Percentiles rank a stretch among this genome's conserved stretches.
Evolutionary conservation across 2,888 invertebrate species (phyloP).

Genomic region (Cerastis leucographa): DNA sequence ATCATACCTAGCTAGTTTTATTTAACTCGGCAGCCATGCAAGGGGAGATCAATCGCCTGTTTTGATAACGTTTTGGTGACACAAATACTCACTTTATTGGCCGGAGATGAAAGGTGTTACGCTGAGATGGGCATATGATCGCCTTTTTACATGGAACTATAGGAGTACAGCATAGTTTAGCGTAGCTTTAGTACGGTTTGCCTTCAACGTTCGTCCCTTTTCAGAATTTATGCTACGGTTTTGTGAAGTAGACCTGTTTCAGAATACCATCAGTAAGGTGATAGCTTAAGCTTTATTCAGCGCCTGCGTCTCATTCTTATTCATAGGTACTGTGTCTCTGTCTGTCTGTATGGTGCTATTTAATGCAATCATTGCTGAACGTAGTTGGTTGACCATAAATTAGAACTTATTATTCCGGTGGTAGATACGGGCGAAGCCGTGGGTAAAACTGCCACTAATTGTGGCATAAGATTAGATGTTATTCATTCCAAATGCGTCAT

Average conservation of each 20-base stretch:
- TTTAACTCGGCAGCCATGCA: neutral
- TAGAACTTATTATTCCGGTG: too few relatives aligned
- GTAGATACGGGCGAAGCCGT: too few relatives aligned
- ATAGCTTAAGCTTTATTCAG: too few relatives aligned
- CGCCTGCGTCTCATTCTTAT: neutral
- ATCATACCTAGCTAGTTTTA: neutral
- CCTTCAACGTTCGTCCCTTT: neutral
- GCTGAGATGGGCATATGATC: neutral
- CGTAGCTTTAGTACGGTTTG: neutral
- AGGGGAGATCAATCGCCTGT: slow-evolving; percentile 3
- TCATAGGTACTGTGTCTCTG: too few relatives aligned
- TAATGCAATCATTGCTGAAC: too few relatives aligned
- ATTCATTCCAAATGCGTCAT: too few relatives aligned
- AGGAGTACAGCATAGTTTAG: neutral
- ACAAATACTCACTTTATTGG: neutral
- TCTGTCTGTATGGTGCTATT: too few relatives aligned
- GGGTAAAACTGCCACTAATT: too few relatives aligned
- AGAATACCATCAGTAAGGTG: neutral
- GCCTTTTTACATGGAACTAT: neutral
- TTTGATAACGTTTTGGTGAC: neutral
- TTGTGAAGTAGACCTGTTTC: neutral
- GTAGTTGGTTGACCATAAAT: too few relatives aligned
- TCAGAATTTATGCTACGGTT: neutral
- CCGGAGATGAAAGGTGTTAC: slow-evolving; percentile 15
- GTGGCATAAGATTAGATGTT: too few relatives aligned